phyloP scores from a whole-genome alignment of 1,140 invertebrate genomes.

The Trichogramma pretiosum region DNA sequence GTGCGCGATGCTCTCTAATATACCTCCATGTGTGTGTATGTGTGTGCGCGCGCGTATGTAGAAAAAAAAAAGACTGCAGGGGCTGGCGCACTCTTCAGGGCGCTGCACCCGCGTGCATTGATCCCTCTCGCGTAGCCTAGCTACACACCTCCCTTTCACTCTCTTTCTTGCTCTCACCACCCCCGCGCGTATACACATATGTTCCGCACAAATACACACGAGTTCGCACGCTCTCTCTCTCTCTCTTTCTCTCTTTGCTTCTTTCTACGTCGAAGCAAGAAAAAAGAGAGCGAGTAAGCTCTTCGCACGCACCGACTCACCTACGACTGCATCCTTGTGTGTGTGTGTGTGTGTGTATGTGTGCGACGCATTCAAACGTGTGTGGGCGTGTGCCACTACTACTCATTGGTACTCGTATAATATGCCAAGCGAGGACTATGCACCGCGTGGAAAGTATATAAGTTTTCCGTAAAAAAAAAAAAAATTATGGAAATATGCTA shows the following conservation, averaged over 20 bases:
- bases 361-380: neutral
- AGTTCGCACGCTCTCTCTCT: slow-evolving; percentile 17
- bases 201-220: neutral
- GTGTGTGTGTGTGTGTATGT: neutral
- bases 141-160: slow-evolving; percentile 28
- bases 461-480: too few relatives aligned
- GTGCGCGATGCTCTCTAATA: too few relatives aligned
- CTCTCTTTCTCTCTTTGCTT: slow-evolving; percentile 12
- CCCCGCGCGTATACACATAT: slow-evolving; percentile 2
- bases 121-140: slow-evolving; percentile 37
- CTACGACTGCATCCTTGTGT: neutral
- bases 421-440: too few relatives aligned
- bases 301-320: neutral
- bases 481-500: too few relatives aligned
- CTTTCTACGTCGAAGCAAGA: slow-evolving; percentile 22
- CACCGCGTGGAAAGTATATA: too few relatives aligned
- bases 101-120: slow-evolving; percentile 42
- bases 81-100: slow-evolving; percentile 32
- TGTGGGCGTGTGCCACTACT: too few relatives aligned
- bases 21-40: too few relatives aligned
- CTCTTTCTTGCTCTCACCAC: slow-evolving; percentile 17
- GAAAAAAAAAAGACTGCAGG: too few relatives aligned
- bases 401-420: too few relatives aligned
- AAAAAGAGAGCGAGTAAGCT: slow-evolving; percentile 28
- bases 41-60: neutral